Evolutionary conservation across 2,888 invertebrate species (phyloP), one percentile per base, ranked within the genome.

Genomic region (Tenthredo distinguenda): DNA sequence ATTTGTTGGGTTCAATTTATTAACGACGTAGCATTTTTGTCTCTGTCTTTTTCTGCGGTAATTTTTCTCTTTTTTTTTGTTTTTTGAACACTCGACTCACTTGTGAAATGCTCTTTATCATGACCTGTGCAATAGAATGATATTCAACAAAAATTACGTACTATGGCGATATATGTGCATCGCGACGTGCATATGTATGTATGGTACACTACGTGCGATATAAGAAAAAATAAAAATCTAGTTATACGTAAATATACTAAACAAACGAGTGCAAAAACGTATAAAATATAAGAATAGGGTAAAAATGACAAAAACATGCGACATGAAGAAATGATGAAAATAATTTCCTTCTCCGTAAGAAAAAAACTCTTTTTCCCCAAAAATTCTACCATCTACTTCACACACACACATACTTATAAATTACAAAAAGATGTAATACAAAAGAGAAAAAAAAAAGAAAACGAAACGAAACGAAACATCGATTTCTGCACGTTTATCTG

Each of bases 311-410:
- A 83, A 83, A 71, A 71, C 83, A 83, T 83, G 83, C 83, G 83
- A 83, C 68, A 83, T 83, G 82, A 83, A 83, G 7, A 83, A 83
- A 83, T 34, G 83, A 83, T 83, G 65, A 83, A 83, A 68, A 83
- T 83, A 83, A 83, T 71, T 83, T 83, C 68, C 83, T 83, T 83
- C 83, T 83, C 83, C 83, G 21, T 47, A 83, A 83, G 86, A 88
- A 83, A 86, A 85, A 87, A 87, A 88, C 86, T 87, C 87, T 86
- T 86, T 88, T 87, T 88, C 88, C 88, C 87, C 87, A 88, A 88
- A 87, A 87, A 87, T 84, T 86, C 87, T 86, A 87, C 87, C 85
- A 87, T 86, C 87, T 88, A 88, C 87, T 82, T 87, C 87, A 81
- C 84, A 86, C 87, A 37, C 85, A 85, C 76, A 82, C 82, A 85